Base-by-base conservation (phyloP, 2,113 vertebrate genomes). In the Syngnathus floridae region DNA sequence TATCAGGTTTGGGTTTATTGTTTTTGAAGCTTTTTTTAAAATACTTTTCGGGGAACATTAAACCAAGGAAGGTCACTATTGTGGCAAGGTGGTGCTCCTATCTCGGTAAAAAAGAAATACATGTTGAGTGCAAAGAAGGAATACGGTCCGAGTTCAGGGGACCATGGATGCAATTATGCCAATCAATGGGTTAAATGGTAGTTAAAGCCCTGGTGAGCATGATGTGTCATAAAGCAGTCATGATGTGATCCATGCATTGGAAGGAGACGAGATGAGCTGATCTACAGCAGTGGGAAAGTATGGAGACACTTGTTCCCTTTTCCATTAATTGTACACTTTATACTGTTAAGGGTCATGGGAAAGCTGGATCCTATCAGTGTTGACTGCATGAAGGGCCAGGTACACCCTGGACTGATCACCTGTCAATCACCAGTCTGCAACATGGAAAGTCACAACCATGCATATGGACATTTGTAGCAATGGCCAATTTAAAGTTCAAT, bases 31-130 rank as follows among this genome's bases (percentile, higher is more conserved):
- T 71, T 88, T 86, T 91, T 90, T 78, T 31, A 3, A 31, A 82
- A 83, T 82, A 13, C 89, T 88, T 85, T 85, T 89, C 87, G 85
- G 78, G 87, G 88, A 89, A 90, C 84, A 88, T 82, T 89, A 91
- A 89, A 90, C 89, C 87, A 62, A 79, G 79, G 82, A 83, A 88
- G 82, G 83, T 86, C 89, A 80, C 80, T 88, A 89, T 90, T 87
- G 85, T 88, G 86, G 86, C 82, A 82, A 84, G 83, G 82, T 88
- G 88, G 84, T 90, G 88, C 85, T 87, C 85, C 81, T 89, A 90
- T 88, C 82, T 89, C 87, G 88, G 87, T 90, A 86, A 86, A 71
- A 86, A 76, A 88, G 87, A 92, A 92, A 90, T 91, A 84, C 71
- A 85, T 76, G 83, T 75, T 90, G 91, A 92, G 26, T 31, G 26